Percentiles rank a stretch among this genome's conserved stretches.
Conservation (phyloP, 2,888 invertebrate species). For the Athripsodes cinereus region DNA sequence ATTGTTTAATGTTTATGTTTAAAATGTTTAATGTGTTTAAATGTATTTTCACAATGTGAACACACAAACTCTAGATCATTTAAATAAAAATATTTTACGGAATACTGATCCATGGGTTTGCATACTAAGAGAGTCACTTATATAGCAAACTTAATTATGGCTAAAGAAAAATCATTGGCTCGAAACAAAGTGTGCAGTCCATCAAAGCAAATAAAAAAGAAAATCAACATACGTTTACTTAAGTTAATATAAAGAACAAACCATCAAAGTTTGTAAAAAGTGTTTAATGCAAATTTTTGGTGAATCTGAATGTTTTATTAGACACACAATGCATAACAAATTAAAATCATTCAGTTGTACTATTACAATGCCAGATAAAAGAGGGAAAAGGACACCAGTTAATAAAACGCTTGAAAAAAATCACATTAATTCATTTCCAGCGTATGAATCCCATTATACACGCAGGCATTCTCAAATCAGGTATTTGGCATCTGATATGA, state of each 20-base stretch:
- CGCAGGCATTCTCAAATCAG: not conserved
- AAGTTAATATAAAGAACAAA: not conserved
- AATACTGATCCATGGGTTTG: no score
- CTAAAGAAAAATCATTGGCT: no score
- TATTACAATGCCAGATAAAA: not conserved
- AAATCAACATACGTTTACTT: not conserved
- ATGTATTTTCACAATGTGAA: no score
- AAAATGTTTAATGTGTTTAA: no score
- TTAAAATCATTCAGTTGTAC: not conserved
- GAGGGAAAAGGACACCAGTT: not conserved
- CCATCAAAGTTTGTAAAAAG: not conserved
- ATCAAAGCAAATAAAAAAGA: constrained; percentile 3
- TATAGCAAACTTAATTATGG: no score
- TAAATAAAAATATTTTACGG: no score
- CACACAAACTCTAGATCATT: no score
- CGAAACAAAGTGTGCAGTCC: no score
- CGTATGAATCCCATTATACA: constrained; percentile 1
- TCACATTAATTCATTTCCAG: constrained; percentile 3
- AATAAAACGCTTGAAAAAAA: constrained; percentile 1
- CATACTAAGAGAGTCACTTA: no score
- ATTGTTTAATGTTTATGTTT: no score
- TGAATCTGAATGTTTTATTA: constrained; percentile 3
- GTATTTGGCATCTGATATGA: not conserved
- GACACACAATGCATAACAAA: not conserved
- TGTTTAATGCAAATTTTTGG: not conserved